Conservation (phyloP, 2,888 invertebrate species). For the Oscheius sp. region DNA sequence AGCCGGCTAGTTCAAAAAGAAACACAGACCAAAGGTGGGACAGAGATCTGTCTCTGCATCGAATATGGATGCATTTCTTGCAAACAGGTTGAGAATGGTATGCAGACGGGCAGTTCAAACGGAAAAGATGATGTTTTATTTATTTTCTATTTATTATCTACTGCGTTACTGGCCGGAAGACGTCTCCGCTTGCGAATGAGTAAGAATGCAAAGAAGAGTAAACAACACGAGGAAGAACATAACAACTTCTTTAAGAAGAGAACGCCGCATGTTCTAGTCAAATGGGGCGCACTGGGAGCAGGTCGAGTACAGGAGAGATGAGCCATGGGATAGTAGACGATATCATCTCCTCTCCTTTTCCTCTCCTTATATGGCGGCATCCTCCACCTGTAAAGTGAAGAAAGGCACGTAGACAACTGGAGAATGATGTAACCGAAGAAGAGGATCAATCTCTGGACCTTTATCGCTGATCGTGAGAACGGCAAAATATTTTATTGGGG, state of each 20-base stretch:
- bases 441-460: neutral
- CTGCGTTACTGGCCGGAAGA: no score
- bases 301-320: neutral
- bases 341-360: neutral
- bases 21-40: no score
- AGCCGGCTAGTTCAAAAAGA: neutral
- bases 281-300: neutral
- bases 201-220: neutral
- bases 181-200: neutral
- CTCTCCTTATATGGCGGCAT: slow-evolving; percentile 1
- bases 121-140: no score
- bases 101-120: no score
- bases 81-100: no score
- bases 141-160: no score
- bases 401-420: slow-evolving; percentile 29
- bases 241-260: neutral
- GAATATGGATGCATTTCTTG: no score
- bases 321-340: neutral
- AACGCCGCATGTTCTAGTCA: neutral
- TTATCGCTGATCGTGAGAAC: neutral
- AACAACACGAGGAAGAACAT: neutral
- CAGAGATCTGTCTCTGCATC: no score
- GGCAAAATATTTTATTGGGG: slow-evolving; percentile 14
- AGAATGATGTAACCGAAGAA: slow-evolving; percentile 22
- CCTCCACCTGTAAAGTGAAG: neutral